Conservation (phyloP, 2,113 vertebrate species). For the Gadus chalcogrammus region DNA sequence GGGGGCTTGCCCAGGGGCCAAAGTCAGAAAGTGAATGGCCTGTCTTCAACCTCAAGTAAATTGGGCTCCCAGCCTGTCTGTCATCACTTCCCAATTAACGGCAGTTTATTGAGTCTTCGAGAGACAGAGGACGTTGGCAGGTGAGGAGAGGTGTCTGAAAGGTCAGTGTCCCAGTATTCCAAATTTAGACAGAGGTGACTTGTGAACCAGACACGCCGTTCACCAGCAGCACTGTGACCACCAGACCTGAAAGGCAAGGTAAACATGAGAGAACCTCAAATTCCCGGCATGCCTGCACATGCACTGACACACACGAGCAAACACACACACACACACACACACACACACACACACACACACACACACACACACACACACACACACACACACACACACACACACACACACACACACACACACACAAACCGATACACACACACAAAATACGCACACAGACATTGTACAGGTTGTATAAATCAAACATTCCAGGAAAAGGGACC, state of each 20-base stretch:
- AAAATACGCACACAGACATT: background rate
- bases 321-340: no score
- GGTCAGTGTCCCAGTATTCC: constrained; percentile 46
- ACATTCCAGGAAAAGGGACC: no score
- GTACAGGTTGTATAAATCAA: no score
- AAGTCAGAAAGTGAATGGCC: constrained; percentile 51
- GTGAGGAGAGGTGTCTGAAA: constrained; percentile 67
- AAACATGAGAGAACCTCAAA: no score
- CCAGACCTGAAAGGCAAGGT: constrained; percentile 5
- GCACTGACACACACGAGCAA: no score
- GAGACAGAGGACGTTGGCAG: constrained; percentile 72
- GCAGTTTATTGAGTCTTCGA: constrained; percentile 69
- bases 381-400: no score
- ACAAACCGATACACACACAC: no score
- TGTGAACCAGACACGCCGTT: constrained; percentile 44
- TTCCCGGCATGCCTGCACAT: no score
- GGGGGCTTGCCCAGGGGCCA: constrained; percentile 28
- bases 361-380: no score
- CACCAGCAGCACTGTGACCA: constrained; percentile 36
- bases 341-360: no score
- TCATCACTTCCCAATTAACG: constrained; percentile 80
- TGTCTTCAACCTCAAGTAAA: constrained; percentile 68
- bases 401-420: no score
- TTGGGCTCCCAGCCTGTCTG: constrained; percentile 59
- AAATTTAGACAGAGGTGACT: constrained; percentile 46